Evolutionary conservation across 2,113 vertebrate species (phyloP).

Genomic region (Pterophyllum scalare): DNA sequence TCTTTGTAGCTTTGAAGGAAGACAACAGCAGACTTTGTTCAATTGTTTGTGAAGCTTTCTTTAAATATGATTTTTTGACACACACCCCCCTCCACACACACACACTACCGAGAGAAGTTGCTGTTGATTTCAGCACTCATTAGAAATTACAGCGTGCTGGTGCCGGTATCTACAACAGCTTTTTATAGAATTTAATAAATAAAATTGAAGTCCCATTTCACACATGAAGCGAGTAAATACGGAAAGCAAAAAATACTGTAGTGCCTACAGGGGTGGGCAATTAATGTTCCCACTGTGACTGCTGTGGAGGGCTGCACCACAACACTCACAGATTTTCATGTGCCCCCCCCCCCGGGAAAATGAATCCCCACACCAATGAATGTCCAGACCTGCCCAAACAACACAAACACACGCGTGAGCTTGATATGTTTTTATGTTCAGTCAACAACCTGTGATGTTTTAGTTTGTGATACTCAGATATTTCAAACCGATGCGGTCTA

Average conservation of each 20-base stretch:
- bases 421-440: accelerated
- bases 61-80: not conserved
- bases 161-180: not conserved
- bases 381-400: not conserved
- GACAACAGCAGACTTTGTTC: not conserved
- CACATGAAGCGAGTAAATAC: not conserved
- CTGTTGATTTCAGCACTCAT: not conserved
- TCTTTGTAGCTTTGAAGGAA: not conserved
- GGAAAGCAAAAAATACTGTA: not conserved
- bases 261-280: not conserved
- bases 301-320: too few species aligned
- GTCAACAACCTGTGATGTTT: not conserved
- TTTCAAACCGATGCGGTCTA: too few species aligned
- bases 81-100: too few species aligned
- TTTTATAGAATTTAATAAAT: not conserved
- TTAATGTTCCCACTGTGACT: not conserved
- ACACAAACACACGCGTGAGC: not conserved
- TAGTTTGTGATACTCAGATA: not conserved
- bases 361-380: not conserved
- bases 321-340: not conserved
- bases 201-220: not conserved
- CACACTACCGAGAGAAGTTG: not conserved
- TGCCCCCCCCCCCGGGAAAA: not conserved
- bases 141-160: not conserved
- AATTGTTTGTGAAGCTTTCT: not conserved